These are phyloP conservation scores for Chaenodraco wilsoni DNA, from an alignment of 2,797 vertebrate genomes.

Conservation along the genomic window DNA sequence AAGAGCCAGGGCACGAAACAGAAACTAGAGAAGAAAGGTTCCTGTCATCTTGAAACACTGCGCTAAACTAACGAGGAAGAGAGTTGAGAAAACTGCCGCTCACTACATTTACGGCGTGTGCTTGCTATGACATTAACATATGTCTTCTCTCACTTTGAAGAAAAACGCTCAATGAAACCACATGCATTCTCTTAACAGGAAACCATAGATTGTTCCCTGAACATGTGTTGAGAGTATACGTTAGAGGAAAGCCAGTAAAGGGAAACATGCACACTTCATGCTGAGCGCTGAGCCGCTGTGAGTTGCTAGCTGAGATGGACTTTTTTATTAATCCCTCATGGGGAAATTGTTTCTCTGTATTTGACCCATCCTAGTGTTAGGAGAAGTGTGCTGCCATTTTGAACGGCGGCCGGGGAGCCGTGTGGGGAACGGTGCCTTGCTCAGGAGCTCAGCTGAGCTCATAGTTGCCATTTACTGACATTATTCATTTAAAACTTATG, in stretches of 20 bases:
- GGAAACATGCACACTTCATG: background rate
- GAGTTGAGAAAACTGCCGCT: background rate
- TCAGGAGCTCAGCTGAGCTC: background rate
- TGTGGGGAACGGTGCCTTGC: too few relatives aligned
- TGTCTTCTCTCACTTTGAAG: background rate
- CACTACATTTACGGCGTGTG: constrained; percentile 6
- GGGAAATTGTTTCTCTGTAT: too few relatives aligned
- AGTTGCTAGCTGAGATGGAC: background rate
- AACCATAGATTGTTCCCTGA: background rate
- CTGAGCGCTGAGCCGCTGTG: constrained; percentile 1
- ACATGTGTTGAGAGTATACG: background rate
- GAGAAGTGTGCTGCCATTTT: too few relatives aligned
- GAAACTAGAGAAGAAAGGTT: background rate
- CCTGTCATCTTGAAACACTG: background rate
- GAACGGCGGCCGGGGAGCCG: too few relatives aligned
- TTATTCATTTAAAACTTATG: background rate
- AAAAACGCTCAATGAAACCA: background rate
- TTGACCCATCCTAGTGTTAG: too few relatives aligned
- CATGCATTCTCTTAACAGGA: background rate
- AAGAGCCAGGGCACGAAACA: too few relatives aligned
- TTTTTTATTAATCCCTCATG: too few relatives aligned
- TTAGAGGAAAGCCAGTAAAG: background rate
- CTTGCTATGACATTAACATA: background rate
- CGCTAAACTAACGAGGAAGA: background rate
- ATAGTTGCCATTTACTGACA: background rate